These are phyloP conservation scores for Harpegnathos saltator DNA, from an alignment of 1,140 invertebrate species.

Conservation along the genomic window DNA sequence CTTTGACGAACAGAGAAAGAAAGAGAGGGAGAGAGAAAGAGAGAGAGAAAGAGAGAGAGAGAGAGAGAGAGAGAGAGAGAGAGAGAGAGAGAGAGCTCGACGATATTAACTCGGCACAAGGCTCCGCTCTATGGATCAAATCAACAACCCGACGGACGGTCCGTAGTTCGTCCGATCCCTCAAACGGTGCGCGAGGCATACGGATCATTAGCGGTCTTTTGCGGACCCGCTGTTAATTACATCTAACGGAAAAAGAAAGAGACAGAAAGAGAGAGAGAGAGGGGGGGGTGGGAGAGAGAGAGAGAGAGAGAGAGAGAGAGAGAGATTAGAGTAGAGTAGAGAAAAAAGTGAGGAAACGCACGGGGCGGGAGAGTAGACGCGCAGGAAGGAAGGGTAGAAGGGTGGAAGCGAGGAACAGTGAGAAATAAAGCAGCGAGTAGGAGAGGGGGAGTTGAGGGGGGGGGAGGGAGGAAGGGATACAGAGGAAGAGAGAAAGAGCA, in stretches of 20 bases:
- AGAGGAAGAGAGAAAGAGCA: too few relatives aligned
- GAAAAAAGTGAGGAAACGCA: too few relatives aligned
- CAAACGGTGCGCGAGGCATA: conserved; percentile 38
- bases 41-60: neutral
- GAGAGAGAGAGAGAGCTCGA: neutral
- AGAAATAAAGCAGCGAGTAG: conserved; percentile 29
- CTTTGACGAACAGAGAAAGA: too few relatives aligned
- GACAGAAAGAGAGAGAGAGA: conserved; percentile 30
- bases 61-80: neutral
- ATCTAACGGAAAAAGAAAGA: conserved; percentile 38
- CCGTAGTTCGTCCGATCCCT: conserved; percentile 34
- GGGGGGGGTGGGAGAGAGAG: conserved; percentile 9
- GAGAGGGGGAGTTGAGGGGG: too few relatives aligned
- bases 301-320: neutral
- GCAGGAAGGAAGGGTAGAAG: too few relatives aligned
- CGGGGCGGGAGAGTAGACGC: too few relatives aligned
- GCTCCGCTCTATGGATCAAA: conserved; percentile 20
- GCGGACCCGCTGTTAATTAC: conserved; percentile 50
- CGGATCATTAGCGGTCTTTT: conserved; percentile 49
- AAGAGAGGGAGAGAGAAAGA: neutral
- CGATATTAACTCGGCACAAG: conserved; percentile 13
- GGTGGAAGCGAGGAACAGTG: conserved; percentile 21
- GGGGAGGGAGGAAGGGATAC: conserved; percentile 3
- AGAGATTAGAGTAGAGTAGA: too few relatives aligned
- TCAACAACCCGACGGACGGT: conserved; percentile 41